Evolutionary conservation across 1,140 invertebrate genomes (phyloP).

Genomic region (Micrasema minimum): DNA sequence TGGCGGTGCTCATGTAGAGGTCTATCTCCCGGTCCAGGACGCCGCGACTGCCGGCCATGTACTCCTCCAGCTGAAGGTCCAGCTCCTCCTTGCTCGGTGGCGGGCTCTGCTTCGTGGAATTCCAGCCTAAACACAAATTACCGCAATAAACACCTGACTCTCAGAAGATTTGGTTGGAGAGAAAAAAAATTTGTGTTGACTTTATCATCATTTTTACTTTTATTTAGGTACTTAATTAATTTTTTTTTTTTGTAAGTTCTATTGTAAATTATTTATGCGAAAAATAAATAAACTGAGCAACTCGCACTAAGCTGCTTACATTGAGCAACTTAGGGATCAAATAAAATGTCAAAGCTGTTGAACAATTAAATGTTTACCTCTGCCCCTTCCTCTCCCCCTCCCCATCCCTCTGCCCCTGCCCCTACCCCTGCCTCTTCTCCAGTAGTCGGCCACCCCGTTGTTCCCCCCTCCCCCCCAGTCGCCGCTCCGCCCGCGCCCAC

Average conservation of each 20-base stretch:
- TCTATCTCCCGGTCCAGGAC: conserved; percentile 67
- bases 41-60: conserved; percentile 70
- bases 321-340: too few species aligned
- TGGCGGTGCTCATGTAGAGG: conserved; percentile 63
- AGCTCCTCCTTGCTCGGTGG: conserved; percentile 67
- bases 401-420: conserved; percentile 7
- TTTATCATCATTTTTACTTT: too few species aligned
- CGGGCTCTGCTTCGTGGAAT: conserved; percentile 53
- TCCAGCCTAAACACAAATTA: conserved; percentile 54
- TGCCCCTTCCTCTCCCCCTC: background rate
- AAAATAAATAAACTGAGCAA: too few species aligned
- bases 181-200: too few species aligned
- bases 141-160: too few species aligned
- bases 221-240: too few species aligned
- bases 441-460: background rate
- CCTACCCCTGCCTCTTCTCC: conserved; percentile 4
- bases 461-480: conserved; percentile 18
- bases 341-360: too few species aligned
- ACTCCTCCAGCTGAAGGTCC: conserved; percentile 70
- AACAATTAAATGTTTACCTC: too few species aligned
- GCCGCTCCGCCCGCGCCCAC: background rate
- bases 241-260: too few species aligned
- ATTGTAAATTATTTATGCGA: too few species aligned
- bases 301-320: too few species aligned
- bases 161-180: too few species aligned